Evolutionary conservation across 1,140 invertebrate genomes (phyloP), one percentile per base, ranked within the genome.

Genomic region (Orius laevigatus): DNA sequence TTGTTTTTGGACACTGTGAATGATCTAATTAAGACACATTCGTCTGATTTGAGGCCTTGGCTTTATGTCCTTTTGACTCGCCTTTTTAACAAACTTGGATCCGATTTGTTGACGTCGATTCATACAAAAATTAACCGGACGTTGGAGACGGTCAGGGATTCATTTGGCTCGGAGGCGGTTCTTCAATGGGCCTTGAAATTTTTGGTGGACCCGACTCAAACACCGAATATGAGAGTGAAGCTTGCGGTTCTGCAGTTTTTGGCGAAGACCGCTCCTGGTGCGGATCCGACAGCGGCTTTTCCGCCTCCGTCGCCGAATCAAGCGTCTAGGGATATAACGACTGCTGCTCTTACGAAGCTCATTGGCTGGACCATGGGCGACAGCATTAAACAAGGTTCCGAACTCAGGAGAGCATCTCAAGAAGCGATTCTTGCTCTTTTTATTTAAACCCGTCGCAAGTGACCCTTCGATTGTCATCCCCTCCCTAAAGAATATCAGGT

Each of bases 1-100:
- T 66, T 95, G 48, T 92, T 95, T 66, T 65, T 96, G 56, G 92
- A 96, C 58, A 86, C 88, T 0, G 71, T 96, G 12, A 83, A 84
- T 54, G 89, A 94, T 60, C 66, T 95, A 49, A 81, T 96, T 41
- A 66, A 75, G 52, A 79, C 79, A n/a, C 87, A 96, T 65, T 80
- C 78, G 52, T 72, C 76, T 51, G 87, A 94, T 55, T 69, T 97
- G 9, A 75, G 80, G 50, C 86, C 89, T 60, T 96, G 91, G 90
- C 65, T 96, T 0, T 91, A 92, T 59, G 77, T 92, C 51, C 65
- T 92, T 16, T 60, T 87, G 25, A 83, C 81, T 45, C 68, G 81
- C 36, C 62, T 84, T 5, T 68, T 97, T 19, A 81, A 86, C 59
- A 95, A 95, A 66, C 71, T 90, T 19, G 91, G 92, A 44, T 76